These are phyloP conservation scores for Mastomys natalensis DNA, from an alignment of 2,113 vertebrate species.

Conservation along the genomic window DNA sequence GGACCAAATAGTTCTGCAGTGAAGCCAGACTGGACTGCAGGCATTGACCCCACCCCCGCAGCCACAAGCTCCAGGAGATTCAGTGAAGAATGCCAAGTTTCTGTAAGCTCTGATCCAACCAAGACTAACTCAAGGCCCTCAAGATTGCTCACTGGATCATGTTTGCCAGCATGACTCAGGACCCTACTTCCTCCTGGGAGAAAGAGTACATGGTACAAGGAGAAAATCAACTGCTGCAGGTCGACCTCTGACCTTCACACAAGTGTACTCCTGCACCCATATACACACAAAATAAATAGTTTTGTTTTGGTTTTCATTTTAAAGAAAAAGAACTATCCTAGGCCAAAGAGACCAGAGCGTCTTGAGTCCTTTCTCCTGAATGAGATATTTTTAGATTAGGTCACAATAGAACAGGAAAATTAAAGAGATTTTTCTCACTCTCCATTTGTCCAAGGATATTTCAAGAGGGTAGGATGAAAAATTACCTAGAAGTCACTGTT, in stretches of 20 bases:
- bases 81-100: background rate
- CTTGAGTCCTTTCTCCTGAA: background rate
- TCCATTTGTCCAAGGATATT: background rate
- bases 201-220: background rate
- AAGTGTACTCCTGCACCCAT: background rate
- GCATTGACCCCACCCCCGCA: no score
- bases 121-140: background rate
- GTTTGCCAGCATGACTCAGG: background rate
- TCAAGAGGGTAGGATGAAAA: background rate
- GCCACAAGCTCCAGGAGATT: accelerated
- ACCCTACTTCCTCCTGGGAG: background rate
- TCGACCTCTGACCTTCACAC: background rate
- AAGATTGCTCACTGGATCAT: background rate
- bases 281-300: background rate
- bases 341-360: background rate
- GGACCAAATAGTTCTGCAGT: background rate
- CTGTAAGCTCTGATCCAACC: background rate
- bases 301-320: background rate
- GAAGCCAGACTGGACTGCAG: background rate
- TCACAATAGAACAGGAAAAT: background rate
- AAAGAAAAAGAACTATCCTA: background rate
- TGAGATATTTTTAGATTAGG: background rate
- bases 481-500: background rate
- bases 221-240: background rate
- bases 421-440: background rate